Base-by-base conservation (phyloP, 2,113 vertebrate genomes). In the Gobiocypris rarus region DNA sequence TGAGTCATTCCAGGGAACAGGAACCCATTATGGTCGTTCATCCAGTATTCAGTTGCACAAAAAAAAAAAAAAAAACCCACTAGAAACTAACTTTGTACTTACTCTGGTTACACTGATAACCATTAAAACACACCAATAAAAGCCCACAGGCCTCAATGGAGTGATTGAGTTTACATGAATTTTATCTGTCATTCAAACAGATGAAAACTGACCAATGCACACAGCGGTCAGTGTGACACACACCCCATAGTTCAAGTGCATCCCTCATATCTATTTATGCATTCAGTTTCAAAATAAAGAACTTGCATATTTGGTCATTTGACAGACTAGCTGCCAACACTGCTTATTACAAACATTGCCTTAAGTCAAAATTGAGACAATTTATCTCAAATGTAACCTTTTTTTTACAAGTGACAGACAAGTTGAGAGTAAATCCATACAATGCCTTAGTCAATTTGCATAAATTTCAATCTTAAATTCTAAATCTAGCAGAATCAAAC, bases 401-500 rank as follows among this genome's bases (percentile, higher is more conserved):
- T 11, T 38, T 38, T 38, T 38, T 38, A 34, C n/a, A 59, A 13
- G 58, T 5, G 58, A 61, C 2, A 26, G n/a, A 61, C 58, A 61
- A 10, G 52, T 54, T 54, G 17, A 54, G 52, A 8, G 8, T 54
- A 19, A 54, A 54, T 19, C 52, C 52, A 54, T 8, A 54, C 50
- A 54, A 54, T 19, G 50, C 17, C 17, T 7, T 1, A 17, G 15
- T 52, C 15, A 52, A 52, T 52, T 48, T 48, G 45, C 45, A 48
- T 50, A 15, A 50, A 50, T 50, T 8, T 22, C 19, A 52, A 6
- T 17, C 2, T 54, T 8, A 54, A 45, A 14, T 73, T 15, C 6
- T 73, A 24, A 73, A 45, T 48, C 8, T 73, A 73, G 22, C 70
- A 73, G n/a, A 73, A 48, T 3, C 70, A 73, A 71, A 73, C 70